Evolutionary conservation across 2,797 vertebrate species (phyloP).

Genomic region (Poeciliopsis paucimaculata): DNA sequence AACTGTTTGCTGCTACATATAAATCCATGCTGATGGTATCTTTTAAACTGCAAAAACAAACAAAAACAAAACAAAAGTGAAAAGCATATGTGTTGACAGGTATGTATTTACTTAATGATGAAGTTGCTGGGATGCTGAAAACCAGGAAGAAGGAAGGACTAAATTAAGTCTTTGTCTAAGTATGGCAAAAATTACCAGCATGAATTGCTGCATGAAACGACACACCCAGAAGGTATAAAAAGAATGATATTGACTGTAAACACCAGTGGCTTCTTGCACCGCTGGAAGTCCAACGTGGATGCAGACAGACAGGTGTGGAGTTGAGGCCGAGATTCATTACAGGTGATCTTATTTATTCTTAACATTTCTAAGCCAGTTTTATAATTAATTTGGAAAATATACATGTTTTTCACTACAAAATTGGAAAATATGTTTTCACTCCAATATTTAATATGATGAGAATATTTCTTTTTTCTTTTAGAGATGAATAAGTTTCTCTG

Average conservation of each 20-base stretch:
- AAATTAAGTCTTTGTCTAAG: not conserved
- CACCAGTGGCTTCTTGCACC: not conserved
- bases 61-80: not conserved
- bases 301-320: not conserved
- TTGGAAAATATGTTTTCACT: not conserved
- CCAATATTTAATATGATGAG: not conserved
- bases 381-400: not conserved
- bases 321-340: not conserved
- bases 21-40: not conserved
- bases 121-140: no score
- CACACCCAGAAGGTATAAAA: not conserved
- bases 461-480: slow-evolving; percentile 10
- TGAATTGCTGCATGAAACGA: not conserved
- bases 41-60: not conserved
- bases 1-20: not conserved
- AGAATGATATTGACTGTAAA: not conserved
- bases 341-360: not conserved
- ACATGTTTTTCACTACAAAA: not conserved
- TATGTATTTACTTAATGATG: not conserved
- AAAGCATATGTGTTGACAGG: not conserved
- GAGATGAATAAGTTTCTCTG: slow-evolving; percentile 49
- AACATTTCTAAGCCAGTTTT: not conserved
- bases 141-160: slow-evolving; percentile 18
- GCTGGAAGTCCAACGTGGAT: not conserved
- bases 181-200: not conserved